phyloP scores from a whole-genome alignment of 2,797 vertebrate species.

The Acanthornis magna region DNA sequence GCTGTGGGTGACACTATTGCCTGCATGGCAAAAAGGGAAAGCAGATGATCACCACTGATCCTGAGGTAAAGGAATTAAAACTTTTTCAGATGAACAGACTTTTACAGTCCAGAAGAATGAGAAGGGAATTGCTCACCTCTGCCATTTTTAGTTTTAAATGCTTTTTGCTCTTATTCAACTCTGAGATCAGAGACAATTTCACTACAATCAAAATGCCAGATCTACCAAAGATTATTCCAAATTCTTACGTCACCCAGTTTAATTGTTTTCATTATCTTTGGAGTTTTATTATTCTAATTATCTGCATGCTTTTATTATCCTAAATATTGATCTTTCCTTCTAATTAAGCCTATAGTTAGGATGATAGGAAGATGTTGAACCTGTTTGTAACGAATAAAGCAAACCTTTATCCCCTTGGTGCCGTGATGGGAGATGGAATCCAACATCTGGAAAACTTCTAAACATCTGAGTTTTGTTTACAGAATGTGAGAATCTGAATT shows the following conservation, averaged over 20 bases:
- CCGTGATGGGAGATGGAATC: background rate
- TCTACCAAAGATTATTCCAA: background rate
- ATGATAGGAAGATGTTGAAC: background rate
- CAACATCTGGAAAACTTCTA: background rate
- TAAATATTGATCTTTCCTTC: slow-evolving; percentile 32
- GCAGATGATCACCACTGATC: background rate
- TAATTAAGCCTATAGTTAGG: slow-evolving; percentile 51
- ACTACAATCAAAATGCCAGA: background rate
- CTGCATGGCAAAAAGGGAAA: background rate
- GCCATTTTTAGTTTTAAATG: background rate
- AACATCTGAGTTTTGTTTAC: background rate
- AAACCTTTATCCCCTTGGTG: background rate
- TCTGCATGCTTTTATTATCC: slow-evolving; percentile 23
- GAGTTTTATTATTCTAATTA: slow-evolving; percentile 48
- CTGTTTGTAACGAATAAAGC: background rate
- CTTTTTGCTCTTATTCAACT: background rate
- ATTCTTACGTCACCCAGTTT: background rate
- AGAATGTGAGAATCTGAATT: background rate
- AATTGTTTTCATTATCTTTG: slow-evolving; percentile 8
- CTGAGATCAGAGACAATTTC: background rate
- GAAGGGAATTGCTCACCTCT: background rate
- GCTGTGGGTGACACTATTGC: background rate
- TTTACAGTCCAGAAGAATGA: background rate
- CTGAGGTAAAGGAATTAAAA: background rate
- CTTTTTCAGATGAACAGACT: background rate